A percentile compares a stretch with the other conserved stretches of the same genome.
Evolutionary conservation across 92 coral and sea anemone genomes (phyloP).

Genomic region (Palythoa grandis): DNA sequence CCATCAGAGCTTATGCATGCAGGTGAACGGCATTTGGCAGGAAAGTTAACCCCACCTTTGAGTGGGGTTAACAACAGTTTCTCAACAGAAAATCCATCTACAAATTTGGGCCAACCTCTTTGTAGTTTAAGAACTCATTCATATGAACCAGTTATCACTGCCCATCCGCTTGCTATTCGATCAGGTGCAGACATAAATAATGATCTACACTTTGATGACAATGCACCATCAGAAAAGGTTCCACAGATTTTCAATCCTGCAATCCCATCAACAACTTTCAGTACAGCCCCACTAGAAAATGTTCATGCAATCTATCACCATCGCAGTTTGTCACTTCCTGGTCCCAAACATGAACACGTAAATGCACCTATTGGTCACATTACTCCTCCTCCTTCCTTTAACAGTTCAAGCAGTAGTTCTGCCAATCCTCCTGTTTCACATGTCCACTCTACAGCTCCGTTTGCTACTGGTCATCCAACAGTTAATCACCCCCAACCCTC

Average conservation of each 20-base stretch:
- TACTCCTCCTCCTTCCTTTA: conserved; percentile 61
- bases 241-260: conserved; percentile 27
- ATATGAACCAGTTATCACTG: conserved; percentile 82
- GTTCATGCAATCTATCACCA: conserved; percentile 31
- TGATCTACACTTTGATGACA: conserved; percentile 62
- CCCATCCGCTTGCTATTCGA: conserved; percentile 71
- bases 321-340: conserved; percentile 37
- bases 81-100: conserved; percentile 18
- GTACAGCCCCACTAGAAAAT: conserved; percentile 47
- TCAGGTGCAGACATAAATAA: conserved; percentile 76
- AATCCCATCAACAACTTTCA: conserved; percentile 42
- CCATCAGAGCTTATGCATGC: conserved; percentile 46
- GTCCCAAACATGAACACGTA: conserved; percentile 13
- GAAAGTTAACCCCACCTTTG: conserved; percentile 34
- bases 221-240: conserved; percentile 7
- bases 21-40: not conserved
- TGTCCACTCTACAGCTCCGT: conserved; percentile 28
- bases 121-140: conserved; percentile 74
- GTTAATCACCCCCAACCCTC: conserved; percentile 46
- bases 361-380: conserved; percentile 43
- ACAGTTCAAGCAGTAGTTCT: conserved; percentile 48
- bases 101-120: conserved; percentile 76
- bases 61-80: conserved; percentile 33
- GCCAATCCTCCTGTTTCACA: conserved; percentile 47
- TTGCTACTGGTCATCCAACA: conserved; percentile 47